Conservation (phyloP, 1,140 invertebrate species). For the Leptinotarsa lineolata region DNA sequence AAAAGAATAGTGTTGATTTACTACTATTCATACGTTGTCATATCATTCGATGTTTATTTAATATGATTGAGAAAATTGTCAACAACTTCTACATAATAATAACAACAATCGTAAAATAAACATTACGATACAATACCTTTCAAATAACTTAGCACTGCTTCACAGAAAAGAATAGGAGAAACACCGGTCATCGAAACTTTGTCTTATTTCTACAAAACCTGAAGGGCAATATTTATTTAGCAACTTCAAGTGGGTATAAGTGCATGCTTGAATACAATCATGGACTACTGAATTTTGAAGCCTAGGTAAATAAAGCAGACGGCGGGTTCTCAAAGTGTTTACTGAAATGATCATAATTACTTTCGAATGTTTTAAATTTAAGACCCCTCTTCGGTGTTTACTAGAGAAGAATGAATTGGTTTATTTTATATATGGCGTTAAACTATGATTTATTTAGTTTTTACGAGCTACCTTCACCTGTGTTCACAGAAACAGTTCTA, state of each 20-base stretch:
- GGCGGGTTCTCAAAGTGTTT: conserved; percentile 12
- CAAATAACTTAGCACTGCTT: no score
- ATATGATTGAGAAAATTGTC: no score
- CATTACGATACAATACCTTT: no score
- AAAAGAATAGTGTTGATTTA: no score
- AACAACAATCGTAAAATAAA: no score
- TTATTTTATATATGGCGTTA: not conserved
- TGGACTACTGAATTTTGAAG: conserved; percentile 14
- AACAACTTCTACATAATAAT: no score
- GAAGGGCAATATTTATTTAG: conserved; percentile 14
- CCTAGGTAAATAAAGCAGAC: conserved; percentile 6
- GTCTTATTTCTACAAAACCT: not conserved
- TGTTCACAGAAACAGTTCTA: not conserved
- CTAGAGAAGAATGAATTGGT: not conserved
- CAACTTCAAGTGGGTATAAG: not conserved
- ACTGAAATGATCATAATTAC: conserved; percentile 16
- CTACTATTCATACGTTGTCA: no score
- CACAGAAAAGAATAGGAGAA: no score
- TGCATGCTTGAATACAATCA: conserved; percentile 10
- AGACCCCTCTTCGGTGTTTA: not conserved
- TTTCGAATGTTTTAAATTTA: conserved; percentile 9
- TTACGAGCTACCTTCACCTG: not conserved
- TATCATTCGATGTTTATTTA: no score
- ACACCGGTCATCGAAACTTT: not conserved
- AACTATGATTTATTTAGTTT: conserved; percentile 1